Evolutionary conservation across 2,888 invertebrate species (phyloP).

Genomic region (Germaria angustata): DNA sequence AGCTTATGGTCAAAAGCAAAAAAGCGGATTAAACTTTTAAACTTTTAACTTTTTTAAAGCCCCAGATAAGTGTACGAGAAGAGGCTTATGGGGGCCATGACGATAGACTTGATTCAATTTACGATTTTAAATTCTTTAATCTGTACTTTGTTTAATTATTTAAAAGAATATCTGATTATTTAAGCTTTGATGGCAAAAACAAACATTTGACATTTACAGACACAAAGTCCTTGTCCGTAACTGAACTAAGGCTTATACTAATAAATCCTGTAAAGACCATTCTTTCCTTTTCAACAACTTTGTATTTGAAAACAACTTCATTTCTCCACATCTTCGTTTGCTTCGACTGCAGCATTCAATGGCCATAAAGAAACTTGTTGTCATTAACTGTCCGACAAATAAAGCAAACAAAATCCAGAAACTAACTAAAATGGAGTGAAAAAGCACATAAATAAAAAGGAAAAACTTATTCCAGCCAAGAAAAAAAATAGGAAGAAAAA

Average conservation of each 20-base stretch:
- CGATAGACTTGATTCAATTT: not conserved
- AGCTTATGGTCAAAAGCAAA: not conserved
- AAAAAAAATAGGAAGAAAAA: too few relatives aligned
- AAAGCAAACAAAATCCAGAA: constrained; percentile 46
- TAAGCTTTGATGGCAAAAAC: not conserved
- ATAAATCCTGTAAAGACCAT: constrained; percentile 53
- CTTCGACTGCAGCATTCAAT: not conserved
- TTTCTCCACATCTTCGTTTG: constrained; percentile 19
- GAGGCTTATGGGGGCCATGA: not conserved
- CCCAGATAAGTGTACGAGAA: constrained; percentile 29
- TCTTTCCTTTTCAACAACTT: constrained; percentile 45
- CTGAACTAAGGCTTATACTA: constrained; percentile 37
- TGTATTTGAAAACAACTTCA: constrained; percentile 45
- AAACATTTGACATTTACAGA: constrained; percentile 47
- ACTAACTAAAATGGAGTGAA: constrained; percentile 26
- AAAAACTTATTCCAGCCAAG: not conserved
- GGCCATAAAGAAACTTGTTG: constrained; percentile 61
- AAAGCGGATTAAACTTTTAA: not conserved
- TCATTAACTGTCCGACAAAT: constrained; percentile 58
- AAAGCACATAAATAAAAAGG: not conserved
- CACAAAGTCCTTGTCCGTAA: constrained; percentile 45
- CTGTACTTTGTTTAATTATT: constrained; percentile 40
- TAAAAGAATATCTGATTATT: constrained; percentile 27
- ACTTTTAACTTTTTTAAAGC: constrained; percentile 7
- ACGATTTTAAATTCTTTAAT: not conserved